These are phyloP conservation scores for Melitaea athalia DNA, from an alignment of 2,888 invertebrate species.

Conservation along the genomic window DNA sequence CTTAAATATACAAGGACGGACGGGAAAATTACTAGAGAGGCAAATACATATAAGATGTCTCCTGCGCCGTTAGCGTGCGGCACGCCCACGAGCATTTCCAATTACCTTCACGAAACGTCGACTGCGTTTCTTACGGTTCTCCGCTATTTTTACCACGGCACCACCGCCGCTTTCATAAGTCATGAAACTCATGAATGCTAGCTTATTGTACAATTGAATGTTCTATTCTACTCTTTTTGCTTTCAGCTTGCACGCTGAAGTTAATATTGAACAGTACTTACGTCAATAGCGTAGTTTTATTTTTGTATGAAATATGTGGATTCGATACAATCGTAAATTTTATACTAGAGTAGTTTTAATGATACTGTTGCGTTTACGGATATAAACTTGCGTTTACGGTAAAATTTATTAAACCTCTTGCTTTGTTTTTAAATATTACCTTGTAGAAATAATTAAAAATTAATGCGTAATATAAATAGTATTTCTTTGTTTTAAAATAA, in stretches of 20 bases:
- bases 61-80: slow-evolving; percentile 44
- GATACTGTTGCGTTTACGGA: too few species aligned
- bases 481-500: not conserved
- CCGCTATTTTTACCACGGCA: slow-evolving; percentile 65
- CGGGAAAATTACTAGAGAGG: slow-evolving; percentile 75
- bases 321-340: not conserved
- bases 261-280: slow-evolving; percentile 38
- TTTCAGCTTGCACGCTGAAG: slow-evolving; percentile 54
- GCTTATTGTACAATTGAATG: slow-evolving; percentile 60
- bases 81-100: slow-evolving; percentile 44
- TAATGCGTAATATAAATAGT: not conserved
- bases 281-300: slow-evolving; percentile 5
- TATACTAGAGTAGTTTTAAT: not conserved
- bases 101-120: slow-evolving; percentile 64
- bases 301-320: slow-evolving; percentile 8
- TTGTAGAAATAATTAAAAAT: not conserved
- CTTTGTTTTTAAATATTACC: too few species aligned
- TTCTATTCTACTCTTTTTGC: slow-evolving; percentile 66
- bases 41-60: slow-evolving; percentile 70
- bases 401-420: too few species aligned
- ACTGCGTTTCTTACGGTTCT: slow-evolving; percentile 63
- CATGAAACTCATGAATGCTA: slow-evolving; percentile 58
- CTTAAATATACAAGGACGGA: slow-evolving; percentile 78
- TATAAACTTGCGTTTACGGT: too few species aligned
- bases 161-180: slow-evolving; percentile 68